These are phyloP conservation scores for Hedya salicella DNA, from an alignment of 2,888 invertebrate genomes.

Conservation along the genomic window DNA sequence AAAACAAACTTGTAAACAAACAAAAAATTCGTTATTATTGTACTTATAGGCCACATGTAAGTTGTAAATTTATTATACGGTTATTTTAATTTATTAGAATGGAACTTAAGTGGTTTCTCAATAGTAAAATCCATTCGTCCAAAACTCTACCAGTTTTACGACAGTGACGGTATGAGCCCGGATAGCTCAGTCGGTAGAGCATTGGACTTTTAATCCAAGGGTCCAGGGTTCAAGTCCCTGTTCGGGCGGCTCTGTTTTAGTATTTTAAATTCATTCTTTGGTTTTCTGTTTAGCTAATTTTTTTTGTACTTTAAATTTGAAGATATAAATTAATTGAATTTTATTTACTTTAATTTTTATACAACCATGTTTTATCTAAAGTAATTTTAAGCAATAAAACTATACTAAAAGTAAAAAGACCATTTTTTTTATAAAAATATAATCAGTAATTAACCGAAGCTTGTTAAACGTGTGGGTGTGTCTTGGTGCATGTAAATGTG, in stretches of 20 bases:
- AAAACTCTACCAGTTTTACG: constrained; percentile 44
- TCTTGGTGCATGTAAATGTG: too few relatives aligned
- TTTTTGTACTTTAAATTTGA: too few relatives aligned
- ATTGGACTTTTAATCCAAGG: constrained; percentile 92
- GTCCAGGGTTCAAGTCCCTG: constrained; percentile 92
- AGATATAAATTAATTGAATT: too few relatives aligned
- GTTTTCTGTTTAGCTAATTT: constrained; percentile 37
- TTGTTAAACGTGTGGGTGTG: too few relatives aligned
- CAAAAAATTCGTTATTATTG: too few relatives aligned
- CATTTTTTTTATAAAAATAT: too few relatives aligned
- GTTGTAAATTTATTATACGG: constrained; percentile 14
- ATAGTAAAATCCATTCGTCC: constrained; percentile 3
- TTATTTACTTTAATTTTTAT: too few relatives aligned
- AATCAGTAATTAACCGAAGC: too few relatives aligned
- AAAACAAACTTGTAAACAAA: neutral
- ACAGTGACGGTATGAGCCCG: constrained; percentile 68
- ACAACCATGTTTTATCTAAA: too few relatives aligned
- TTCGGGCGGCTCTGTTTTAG: constrained; percentile 83
- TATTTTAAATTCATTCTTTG: constrained; percentile 1
- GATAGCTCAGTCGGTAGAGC: constrained; percentile 91
- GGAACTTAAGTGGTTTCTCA: neutral
- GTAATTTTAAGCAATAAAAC: too few relatives aligned
- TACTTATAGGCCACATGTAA: constrained; percentile 21
- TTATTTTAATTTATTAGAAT: neutral
- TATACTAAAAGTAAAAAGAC: too few relatives aligned